A percentile compares a stretch with the other conserved stretches of the same genome.
Evolutionary conservation across 1,140 invertebrate genomes (phyloP).

Genomic region (Coptotermes formosanus): DNA sequence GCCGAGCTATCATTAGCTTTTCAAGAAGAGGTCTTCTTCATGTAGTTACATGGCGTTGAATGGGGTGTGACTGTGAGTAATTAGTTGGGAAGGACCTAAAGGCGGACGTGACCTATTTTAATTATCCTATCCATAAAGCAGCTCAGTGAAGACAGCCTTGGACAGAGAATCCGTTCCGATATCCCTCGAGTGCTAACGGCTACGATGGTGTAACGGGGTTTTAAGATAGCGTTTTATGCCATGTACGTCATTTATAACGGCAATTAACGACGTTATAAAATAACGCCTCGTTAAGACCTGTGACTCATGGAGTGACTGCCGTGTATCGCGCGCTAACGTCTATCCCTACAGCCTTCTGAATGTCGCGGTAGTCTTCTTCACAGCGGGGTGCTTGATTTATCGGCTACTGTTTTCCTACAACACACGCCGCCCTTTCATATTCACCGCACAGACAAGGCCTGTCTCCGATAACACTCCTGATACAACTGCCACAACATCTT

Average conservation of each 20-base stretch:
- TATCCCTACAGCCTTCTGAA: not conserved
- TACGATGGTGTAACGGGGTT: not conserved
- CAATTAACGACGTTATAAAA: not conserved
- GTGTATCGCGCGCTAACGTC: not conserved
- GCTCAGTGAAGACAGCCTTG: too few species aligned
- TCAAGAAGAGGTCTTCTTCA: too few species aligned
- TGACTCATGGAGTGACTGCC: not conserved
- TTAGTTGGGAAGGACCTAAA: too few species aligned
- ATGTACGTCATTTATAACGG: not conserved
- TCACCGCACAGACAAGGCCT: not conserved
- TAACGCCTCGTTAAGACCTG: not conserved
- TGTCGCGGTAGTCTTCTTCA: not conserved
- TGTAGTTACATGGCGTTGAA: too few species aligned
- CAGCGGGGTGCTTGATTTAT: constrained; percentile 7
- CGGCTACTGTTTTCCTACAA: constrained; percentile 10
- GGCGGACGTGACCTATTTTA: too few species aligned
- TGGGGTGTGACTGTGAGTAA: too few species aligned
- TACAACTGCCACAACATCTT: constrained; percentile 16
- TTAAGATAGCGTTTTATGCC: not conserved
- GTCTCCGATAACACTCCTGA: constrained; percentile 13
- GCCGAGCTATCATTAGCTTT: too few species aligned
- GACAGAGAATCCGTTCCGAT: too few species aligned
- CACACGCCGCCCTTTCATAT: not conserved
- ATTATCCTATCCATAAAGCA: too few species aligned
- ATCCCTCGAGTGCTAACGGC: too few species aligned